A percentile compares a stretch with the other conserved stretches of the same genome.
phyloP scores from a whole-genome alignment of 2,888 invertebrate species.

The Melipona bicolor region DNA sequence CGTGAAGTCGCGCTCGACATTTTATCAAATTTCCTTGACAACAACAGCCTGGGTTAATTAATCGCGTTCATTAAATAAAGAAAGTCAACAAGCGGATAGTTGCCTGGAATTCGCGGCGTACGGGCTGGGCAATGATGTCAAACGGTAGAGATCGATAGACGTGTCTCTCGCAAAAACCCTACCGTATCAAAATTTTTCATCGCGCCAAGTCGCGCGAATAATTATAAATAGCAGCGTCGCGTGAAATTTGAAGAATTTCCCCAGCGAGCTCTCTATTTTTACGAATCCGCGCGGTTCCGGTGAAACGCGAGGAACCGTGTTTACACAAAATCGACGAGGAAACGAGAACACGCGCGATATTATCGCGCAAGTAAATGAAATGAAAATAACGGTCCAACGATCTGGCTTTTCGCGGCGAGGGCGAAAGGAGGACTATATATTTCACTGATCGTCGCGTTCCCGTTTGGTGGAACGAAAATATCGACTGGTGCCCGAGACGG shows the following conservation, averaged over 20 bases:
- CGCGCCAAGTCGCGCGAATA: too few species aligned
- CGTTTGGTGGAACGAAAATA: constrained; percentile 29
- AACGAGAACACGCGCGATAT: constrained; percentile 25
- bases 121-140: too few species aligned
- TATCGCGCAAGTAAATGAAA: constrained; percentile 40
- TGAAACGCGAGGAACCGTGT: neutral
- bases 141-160: too few species aligned
- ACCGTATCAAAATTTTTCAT: neutral
- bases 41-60: too few species aligned
- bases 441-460: constrained; percentile 23
- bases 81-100: neutral
- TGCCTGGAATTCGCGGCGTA: too few species aligned
- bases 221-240: neutral
- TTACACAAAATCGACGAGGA: constrained; percentile 8
- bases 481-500: neutral
- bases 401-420: constrained; percentile 5
- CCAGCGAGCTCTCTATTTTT: neutral
- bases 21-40: too few species aligned
- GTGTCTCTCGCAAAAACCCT: neutral
- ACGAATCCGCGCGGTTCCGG: neutral
- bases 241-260: neutral
- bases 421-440: constrained; percentile 21
- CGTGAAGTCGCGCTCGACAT: neutral
- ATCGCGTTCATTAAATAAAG: too few species aligned
- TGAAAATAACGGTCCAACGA: constrained; percentile 39